Evolutionary conservation across 1,140 invertebrate species (phyloP), one percentile per base, ranked within the genome.

Genomic region (Brevipalpus yothersi): DNA sequence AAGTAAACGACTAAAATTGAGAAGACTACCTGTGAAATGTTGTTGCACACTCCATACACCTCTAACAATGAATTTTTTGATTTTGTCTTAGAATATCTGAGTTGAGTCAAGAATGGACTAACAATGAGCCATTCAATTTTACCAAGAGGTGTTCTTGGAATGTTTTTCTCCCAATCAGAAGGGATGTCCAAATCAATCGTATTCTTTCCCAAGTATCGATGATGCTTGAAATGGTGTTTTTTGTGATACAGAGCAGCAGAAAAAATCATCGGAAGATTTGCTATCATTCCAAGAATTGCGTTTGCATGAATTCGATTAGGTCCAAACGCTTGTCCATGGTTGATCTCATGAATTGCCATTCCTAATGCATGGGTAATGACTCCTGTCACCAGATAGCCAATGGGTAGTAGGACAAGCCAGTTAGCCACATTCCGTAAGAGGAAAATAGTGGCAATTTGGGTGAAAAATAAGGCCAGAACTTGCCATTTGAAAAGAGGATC

Each of bases 341-440:
- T 78, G 62, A 97, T 92, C 77, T 99, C 94, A 72, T 99, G 94
- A 61, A 95, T 82, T 3, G 89, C 93, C 64, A 98, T 74, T 80
- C 91, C 93, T 41, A 98, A 76, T 0, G 90, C 88, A 74, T 99
- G 94, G 73, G 97, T 99, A 55, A 98, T 84, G n/a, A 93, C 85
- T 47, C 93, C 92, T 13, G 91, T 91, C 71, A 94, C 86, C 68
- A 81, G 87, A 70, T 96, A 97, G 1, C 86, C 84, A 13, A 84
- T 65, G 3, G 92, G 43, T 7, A 90, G 64, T 10, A 86, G 69
- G 63, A 77, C 71, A 0, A 79, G 76, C 82, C 86, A 92, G 82
- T 86, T 92, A 60, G 78, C 81, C 65, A 82, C 75, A 68, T 87
- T 78, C 68, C 80, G 80, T 5, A 96, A 76, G 4, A 92, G 66